phyloP scores from a whole-genome alignment of 2,888 invertebrate species.

The Eilema sororculum region DNA sequence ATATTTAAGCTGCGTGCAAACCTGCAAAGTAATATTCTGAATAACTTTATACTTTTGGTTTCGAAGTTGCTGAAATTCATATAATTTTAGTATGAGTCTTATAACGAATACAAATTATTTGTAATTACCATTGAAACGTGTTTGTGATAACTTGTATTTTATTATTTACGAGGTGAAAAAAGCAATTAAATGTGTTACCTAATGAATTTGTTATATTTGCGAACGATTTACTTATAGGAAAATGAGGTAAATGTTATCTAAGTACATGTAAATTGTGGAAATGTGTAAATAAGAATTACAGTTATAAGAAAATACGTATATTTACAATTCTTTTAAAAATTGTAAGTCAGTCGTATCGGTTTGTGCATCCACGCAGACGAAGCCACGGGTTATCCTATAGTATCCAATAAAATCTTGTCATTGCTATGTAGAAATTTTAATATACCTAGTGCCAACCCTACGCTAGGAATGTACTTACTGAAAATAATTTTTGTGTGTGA shows the following conservation, averaged over 20 bases:
- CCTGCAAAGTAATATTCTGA: slow-evolving; percentile 45
- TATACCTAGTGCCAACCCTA: slow-evolving; percentile 53
- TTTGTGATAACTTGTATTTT: neutral
- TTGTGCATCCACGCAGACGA: no score
- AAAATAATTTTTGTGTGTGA: slow-evolving; percentile 61
- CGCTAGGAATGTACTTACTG: slow-evolving; percentile 46
- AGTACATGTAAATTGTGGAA: no score
- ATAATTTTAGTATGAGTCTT: slow-evolving; percentile 16
- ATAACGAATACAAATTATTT: slow-evolving; percentile 7
- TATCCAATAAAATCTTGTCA: no score
- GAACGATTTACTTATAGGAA: neutral
- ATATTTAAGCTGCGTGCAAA: slow-evolving; percentile 44
- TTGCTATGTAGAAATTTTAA: neutral
- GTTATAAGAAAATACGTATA: no score
- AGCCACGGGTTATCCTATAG: no score
- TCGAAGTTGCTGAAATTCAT: slow-evolving; percentile 14
- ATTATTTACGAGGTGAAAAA: no score
- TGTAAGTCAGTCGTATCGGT: no score
- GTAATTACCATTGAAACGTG: neutral
- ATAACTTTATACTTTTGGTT: slow-evolving; percentile 38
- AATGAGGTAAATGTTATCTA: no score
- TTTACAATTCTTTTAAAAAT: no score
- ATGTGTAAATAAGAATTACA: no score
- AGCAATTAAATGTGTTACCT: neutral
- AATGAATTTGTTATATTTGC: neutral